phyloP scores from a whole-genome alignment of 2,797 vertebrate genomes.

The Triplophysa yarkandensis region DNA sequence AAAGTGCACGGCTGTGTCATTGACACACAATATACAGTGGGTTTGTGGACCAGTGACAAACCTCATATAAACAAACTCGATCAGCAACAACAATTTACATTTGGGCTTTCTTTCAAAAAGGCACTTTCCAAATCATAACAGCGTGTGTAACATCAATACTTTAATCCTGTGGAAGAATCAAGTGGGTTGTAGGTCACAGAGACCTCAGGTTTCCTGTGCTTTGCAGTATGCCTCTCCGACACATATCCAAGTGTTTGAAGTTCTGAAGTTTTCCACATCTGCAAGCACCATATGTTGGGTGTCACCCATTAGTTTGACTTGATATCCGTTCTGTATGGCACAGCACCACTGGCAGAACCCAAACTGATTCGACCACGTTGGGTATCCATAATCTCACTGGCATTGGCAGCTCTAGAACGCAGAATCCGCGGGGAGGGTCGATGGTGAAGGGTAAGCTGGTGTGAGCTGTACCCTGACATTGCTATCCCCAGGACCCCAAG shows the following conservation, averaged over 20 bases:
- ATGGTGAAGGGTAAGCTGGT: slow-evolving; percentile 73
- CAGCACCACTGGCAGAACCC: slow-evolving; percentile 5
- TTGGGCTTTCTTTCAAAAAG: slow-evolving; percentile 18
- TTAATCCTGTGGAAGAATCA: background rate
- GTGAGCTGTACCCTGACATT: slow-evolving; percentile 76
- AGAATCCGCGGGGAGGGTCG: slow-evolving; percentile 70
- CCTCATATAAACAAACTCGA: background rate
- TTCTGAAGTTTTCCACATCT: background rate
- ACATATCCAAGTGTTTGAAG: background rate
- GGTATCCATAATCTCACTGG: background rate
- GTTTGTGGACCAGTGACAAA: background rate
- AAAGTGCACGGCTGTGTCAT: background rate
- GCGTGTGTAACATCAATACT: background rate
- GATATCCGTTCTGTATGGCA: background rate
- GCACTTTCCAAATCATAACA: slow-evolving; percentile 28
- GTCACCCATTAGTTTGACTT: slow-evolving; percentile 13
- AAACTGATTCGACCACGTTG: background rate
- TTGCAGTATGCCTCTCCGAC: background rate
- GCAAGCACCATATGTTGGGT: slow-evolving; percentile 1
- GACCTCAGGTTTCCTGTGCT: slow-evolving; percentile 8
- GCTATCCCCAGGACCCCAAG: slow-evolving; percentile 73
- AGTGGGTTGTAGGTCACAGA: background rate
- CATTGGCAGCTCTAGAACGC: slow-evolving; percentile 30
- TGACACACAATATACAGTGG: background rate
- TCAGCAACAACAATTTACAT: background rate